Evolutionary conservation across 2,797 vertebrate species (phyloP).

Genomic region (Cossypha dichroa): DNA sequence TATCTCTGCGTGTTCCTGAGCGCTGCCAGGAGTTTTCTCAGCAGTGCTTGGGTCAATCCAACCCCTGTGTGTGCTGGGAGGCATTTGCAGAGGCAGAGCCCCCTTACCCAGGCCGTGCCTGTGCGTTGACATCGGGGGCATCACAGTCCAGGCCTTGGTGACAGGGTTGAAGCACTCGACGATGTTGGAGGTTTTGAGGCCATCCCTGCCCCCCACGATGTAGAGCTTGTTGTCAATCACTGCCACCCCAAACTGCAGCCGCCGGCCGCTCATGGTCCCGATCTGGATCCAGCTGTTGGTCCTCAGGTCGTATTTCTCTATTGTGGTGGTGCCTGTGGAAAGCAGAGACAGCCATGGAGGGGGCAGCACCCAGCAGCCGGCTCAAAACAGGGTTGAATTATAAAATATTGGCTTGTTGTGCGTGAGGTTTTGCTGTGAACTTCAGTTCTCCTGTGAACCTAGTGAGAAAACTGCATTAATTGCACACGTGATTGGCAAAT

Average conservation of each 20-base stretch:
- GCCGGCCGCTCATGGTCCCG: constrained; percentile 90
- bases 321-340: constrained; percentile 88
- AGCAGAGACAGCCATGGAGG: background rate
- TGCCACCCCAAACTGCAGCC: constrained; percentile 95
- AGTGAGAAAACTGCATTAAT: background rate
- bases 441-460: rapidly evolving
- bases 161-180: constrained; percentile 95
- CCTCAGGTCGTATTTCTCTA: constrained; percentile 95
- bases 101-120: constrained; percentile 91
- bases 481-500: rapidly evolving
- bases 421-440: background rate
- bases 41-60: too few species aligned
- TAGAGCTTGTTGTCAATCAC: constrained; percentile 97
- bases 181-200: constrained; percentile 95
- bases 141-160: constrained; percentile 92
- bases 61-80: background rate
- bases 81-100: background rate
- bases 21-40: background rate
- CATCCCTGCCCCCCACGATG: constrained; percentile 94
- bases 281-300: constrained; percentile 94
- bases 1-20: too few species aligned
- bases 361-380: background rate
- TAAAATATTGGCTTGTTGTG: background rate
- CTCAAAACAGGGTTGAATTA: rapidly evolving
- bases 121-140: constrained; percentile 99